Evolutionary conservation across 2,888 invertebrate genomes (phyloP).

Genomic region (Malacosoma neustria): DNA sequence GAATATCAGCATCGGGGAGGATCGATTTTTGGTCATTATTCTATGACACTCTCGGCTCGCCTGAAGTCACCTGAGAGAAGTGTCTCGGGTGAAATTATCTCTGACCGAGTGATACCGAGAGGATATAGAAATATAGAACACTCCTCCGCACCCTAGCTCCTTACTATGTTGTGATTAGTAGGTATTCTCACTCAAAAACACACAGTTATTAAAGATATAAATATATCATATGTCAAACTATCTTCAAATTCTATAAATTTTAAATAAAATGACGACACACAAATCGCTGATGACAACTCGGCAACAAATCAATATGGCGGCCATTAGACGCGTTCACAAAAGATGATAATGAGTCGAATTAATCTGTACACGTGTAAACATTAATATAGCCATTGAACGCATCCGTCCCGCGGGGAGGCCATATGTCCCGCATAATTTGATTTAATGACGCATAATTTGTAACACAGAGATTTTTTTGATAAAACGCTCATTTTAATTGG

Average conservation of each 20-base stretch:
- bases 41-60: too few species aligned
- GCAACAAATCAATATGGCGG: constrained; percentile 33
- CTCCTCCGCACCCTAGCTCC: too few species aligned
- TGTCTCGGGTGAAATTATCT: too few species aligned
- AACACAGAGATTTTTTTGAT: constrained; percentile 43
- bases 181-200: too few species aligned
- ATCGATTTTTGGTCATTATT: too few species aligned
- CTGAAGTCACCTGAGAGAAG: too few species aligned
- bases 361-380: constrained; percentile 64
- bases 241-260: constrained; percentile 3
- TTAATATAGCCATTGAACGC: constrained; percentile 45
- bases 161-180: too few species aligned
- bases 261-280: constrained; percentile 6
- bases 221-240: too few species aligned
- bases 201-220: too few species aligned
- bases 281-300: constrained; percentile 38
- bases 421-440: constrained; percentile 23
- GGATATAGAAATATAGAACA: too few species aligned
- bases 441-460: constrained; percentile 50
- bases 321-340: constrained; percentile 35
- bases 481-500: constrained; percentile 37
- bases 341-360: constrained; percentile 56
- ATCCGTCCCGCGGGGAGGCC: constrained; percentile 4
- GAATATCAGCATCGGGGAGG: too few species aligned
- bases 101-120: too few species aligned